Evolutionary conservation across 2,797 vertebrate genomes (phyloP).

Genomic region (Coregonus suidteri): DNA sequence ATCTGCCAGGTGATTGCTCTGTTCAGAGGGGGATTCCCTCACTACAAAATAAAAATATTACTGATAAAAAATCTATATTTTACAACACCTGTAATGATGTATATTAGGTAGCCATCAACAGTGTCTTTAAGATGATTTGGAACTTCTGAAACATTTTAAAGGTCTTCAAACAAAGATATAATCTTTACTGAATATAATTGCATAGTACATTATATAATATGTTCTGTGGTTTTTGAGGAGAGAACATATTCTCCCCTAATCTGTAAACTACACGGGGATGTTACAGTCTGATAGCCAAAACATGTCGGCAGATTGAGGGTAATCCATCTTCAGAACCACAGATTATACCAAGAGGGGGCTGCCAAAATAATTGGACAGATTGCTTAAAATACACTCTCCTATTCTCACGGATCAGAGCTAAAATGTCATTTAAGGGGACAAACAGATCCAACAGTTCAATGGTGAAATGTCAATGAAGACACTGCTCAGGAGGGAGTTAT

Average conservation of each 20-base stretch:
- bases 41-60: neutral
- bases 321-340: slow-evolving; percentile 56
- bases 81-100: neutral
- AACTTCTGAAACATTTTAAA: neutral
- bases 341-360: slow-evolving; percentile 56
- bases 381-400: slow-evolving; percentile 33
- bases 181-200: slow-evolving; percentile 16
- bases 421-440: neutral
- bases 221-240: neutral
- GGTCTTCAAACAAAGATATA: neutral
- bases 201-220: slow-evolving; percentile 15
- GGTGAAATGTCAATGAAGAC: neutral
- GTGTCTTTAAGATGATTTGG: neutral
- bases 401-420: slow-evolving; percentile 35
- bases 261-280: slow-evolving; percentile 4
- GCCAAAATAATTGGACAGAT: slow-evolving; percentile 54
- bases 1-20: slow-evolving; percentile 66
- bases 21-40: slow-evolving; percentile 16
- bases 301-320: slow-evolving; percentile 50
- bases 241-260: neutral
- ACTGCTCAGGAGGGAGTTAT: slow-evolving; percentile 20
- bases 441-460: neutral
- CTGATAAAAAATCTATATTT: too few species aligned
- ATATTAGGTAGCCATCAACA: too few species aligned
- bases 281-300: slow-evolving; percentile 37